Percentiles rank a stretch among this genome's conserved stretches.
Evolutionary conservation across 2,113 vertebrate genomes (phyloP).

Genomic region (Pyrgilauda ruficollis): DNA sequence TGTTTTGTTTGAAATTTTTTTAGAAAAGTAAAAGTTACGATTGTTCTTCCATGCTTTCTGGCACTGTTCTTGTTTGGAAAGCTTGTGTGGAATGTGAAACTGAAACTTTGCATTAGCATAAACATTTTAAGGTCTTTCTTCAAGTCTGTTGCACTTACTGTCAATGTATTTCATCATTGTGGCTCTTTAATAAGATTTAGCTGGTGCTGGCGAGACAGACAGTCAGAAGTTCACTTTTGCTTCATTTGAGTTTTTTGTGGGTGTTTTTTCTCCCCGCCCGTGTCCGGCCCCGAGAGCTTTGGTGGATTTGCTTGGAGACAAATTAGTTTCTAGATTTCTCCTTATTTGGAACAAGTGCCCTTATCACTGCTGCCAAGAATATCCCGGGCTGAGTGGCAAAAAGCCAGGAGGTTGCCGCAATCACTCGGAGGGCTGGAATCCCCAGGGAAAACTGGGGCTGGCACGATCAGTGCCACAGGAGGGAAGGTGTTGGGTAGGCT

Average conservation of each 20-base stretch:
- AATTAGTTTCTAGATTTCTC: not conserved
- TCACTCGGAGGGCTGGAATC: not conserved
- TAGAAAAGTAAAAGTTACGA: not conserved
- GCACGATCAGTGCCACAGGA: not conserved
- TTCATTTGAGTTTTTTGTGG: not conserved
- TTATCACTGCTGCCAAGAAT: constrained; percentile 6
- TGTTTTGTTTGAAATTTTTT: not conserved
- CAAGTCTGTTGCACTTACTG: not conserved
- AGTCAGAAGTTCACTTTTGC: constrained; percentile 8
- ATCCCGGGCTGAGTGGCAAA: not conserved
- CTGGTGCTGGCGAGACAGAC: not conserved
- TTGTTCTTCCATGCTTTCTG: not conserved
- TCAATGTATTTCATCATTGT: not conserved
- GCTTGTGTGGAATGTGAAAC: not conserved
- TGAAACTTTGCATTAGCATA: not conserved
- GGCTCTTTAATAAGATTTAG: not conserved
- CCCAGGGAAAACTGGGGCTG: not conserved
- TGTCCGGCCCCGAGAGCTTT: not conserved
- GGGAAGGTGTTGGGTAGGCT: not conserved
- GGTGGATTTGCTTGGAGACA: not conserved
- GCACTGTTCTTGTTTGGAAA: not conserved
- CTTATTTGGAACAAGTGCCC: not conserved
- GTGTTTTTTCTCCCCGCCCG: not conserved
- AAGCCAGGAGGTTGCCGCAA: not conserved
- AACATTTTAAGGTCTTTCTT: constrained; percentile 3